Evolutionary conservation across 2,888 invertebrate genomes (phyloP).

Genomic region (Polydrusus cervinus): DNA sequence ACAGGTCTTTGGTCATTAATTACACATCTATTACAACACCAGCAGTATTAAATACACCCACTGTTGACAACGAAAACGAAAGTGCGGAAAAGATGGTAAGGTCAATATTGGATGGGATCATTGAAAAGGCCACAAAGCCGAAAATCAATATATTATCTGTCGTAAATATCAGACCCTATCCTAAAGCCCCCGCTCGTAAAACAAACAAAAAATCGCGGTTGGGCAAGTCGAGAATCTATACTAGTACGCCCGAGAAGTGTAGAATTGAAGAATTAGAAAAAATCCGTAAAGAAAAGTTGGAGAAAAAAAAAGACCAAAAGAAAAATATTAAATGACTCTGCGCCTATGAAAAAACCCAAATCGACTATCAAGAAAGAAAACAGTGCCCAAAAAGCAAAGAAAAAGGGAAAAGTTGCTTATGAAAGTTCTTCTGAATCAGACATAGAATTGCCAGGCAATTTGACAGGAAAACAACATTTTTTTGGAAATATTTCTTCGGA

Average conservation of each 20-base stretch:
- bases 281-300: background rate
- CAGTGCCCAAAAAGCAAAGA: background rate
- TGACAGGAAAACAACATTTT: background rate
- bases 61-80: background rate
- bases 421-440: background rate
- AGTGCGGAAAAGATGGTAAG: background rate
- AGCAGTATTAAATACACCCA: background rate
- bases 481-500: background rate
- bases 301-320: background rate
- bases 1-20: background rate
- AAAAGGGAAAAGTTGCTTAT: background rate
- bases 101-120: background rate
- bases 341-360: background rate
- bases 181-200: no score
- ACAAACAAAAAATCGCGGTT: no score
- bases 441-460: no score
- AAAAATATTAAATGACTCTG: background rate
- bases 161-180: no score
- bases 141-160: no score
- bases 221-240: no score
- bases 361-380: no score
- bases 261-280: constrained; percentile 1
- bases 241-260: background rate
- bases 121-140: no score
- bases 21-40: background rate